Percentiles rank a stretch among this genome's conserved stretches.
Evolutionary conservation across 1,140 invertebrate species (phyloP).

Genomic region (Leptopilina clavipes): DNA sequence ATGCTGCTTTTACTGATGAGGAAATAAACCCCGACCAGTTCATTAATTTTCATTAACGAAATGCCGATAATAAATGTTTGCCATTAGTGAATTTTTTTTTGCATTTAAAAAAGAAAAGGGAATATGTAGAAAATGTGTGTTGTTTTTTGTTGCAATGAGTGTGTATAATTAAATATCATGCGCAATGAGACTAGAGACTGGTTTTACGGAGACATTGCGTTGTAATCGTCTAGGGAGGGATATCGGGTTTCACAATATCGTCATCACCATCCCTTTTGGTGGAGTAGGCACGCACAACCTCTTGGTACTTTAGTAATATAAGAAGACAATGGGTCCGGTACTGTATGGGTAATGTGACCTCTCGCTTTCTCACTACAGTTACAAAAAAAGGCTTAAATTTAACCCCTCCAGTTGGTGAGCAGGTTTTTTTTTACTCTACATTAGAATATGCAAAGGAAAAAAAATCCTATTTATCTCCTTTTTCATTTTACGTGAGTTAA

Average conservation of each 20-base stretch:
- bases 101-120: neutral
- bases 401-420: slow-evolving; percentile 39
- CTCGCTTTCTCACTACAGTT: slow-evolving; percentile 60
- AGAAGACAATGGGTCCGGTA: slow-evolving; percentile 66
- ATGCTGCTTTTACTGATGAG: neutral
- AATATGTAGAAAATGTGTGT: neutral
- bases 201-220: slow-evolving; percentile 42
- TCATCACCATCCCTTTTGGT: slow-evolving; percentile 48
- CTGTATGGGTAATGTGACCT: slow-evolving; percentile 61
- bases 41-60: slow-evolving; percentile 9
- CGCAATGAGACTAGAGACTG: slow-evolving; percentile 36
- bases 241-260: slow-evolving; percentile 56
- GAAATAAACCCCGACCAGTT: neutral
- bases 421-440: too few relatives aligned
- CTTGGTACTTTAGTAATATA: slow-evolving; percentile 65
- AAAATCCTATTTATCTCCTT: too few relatives aligned
- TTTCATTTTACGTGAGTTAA: too few relatives aligned
- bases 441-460: too few relatives aligned
- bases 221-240: slow-evolving; percentile 54
- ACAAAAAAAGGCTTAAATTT: slow-evolving; percentile 60
- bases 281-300: slow-evolving; percentile 40
- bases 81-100: neutral
- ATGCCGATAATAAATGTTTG: neutral
- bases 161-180: neutral
- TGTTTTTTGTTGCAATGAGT: too few relatives aligned